phyloP scores from a whole-genome alignment of 2,888 invertebrate species.

The Dicroscelio sp. region DNA sequence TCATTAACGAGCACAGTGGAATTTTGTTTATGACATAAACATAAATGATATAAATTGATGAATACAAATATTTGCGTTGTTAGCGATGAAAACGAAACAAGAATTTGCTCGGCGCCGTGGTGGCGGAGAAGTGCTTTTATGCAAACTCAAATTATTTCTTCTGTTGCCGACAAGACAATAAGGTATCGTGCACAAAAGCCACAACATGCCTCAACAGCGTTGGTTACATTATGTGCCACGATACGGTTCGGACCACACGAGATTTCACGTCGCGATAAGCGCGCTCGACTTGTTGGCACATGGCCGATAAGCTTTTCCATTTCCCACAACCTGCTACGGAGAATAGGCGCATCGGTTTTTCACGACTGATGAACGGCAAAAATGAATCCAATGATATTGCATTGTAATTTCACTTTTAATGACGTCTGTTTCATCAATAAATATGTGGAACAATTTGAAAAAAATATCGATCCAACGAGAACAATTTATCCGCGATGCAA shows the following conservation, averaged over 20 bases:
- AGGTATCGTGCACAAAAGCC: conserved; percentile 65
- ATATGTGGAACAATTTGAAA: conserved; percentile 43
- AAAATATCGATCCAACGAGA: conserved; percentile 25
- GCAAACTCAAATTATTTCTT: conserved; percentile 59
- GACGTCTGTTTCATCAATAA: conserved; percentile 33
- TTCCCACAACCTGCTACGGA: conserved; percentile 66
- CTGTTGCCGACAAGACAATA: conserved; percentile 73
- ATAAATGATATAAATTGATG: no score
- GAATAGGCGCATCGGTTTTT: conserved; percentile 56
- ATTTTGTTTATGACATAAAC: no score
- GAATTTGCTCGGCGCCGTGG: conserved; percentile 31
- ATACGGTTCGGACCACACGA: conserved; percentile 74
- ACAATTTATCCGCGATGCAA: background rate
- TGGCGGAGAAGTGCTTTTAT: conserved; percentile 44
- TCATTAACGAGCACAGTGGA: no score
- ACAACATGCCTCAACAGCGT: conserved; percentile 68
- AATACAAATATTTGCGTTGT: background rate
- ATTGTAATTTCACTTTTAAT: conserved; percentile 49
- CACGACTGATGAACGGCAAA: conserved; percentile 43
- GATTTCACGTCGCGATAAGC: conserved; percentile 77
- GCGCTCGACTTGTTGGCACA: conserved; percentile 75
- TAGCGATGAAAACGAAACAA: conserved; percentile 28
- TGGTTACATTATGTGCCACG: conserved; percentile 71
- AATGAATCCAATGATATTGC: no score
- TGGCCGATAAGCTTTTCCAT: conserved; percentile 74